Percentiles rank a stretch among this genome's conserved stretches.
phyloP scores from a whole-genome alignment of 2,888 invertebrate genomes.

The Hymenopus coronatus region DNA sequence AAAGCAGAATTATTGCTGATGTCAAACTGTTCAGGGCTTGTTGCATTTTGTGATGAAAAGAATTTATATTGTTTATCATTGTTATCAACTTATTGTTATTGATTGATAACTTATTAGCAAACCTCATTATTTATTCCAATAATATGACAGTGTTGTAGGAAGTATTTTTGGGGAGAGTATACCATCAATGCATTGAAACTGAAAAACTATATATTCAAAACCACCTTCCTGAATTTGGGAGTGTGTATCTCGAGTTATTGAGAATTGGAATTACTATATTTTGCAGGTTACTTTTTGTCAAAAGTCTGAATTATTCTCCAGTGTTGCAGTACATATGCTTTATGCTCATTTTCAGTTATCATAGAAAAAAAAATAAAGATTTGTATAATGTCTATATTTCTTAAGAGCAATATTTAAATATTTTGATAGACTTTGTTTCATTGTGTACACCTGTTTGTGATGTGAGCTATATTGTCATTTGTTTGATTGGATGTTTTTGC shows the following conservation, averaged over 20 bases:
- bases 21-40: not conserved
- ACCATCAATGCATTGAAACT: not conserved
- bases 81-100: not conserved
- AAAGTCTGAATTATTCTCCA: not conserved
- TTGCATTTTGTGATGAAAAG: not conserved
- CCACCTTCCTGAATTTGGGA: not conserved
- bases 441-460: not conserved
- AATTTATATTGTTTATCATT: not conserved
- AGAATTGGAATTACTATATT: not conserved
- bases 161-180: not conserved
- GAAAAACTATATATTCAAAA: not conserved
- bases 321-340: not conserved
- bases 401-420: not conserved
- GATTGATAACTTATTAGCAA: not conserved
- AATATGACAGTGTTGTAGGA: not conserved
- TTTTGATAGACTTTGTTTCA: not conserved
- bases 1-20: not conserved
- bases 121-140: not conserved
- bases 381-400: not conserved
- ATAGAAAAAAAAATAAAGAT: not conserved
- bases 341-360: not conserved
- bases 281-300: not conserved
- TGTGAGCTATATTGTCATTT: not conserved
- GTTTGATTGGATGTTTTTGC: not conserved
- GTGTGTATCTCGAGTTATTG: not conserved